A percentile compares a stretch with the other conserved stretches of the same genome.
phyloP scores from a whole-genome alignment of 2,888 invertebrate species.

The Drosophila infuscata region DNA sequence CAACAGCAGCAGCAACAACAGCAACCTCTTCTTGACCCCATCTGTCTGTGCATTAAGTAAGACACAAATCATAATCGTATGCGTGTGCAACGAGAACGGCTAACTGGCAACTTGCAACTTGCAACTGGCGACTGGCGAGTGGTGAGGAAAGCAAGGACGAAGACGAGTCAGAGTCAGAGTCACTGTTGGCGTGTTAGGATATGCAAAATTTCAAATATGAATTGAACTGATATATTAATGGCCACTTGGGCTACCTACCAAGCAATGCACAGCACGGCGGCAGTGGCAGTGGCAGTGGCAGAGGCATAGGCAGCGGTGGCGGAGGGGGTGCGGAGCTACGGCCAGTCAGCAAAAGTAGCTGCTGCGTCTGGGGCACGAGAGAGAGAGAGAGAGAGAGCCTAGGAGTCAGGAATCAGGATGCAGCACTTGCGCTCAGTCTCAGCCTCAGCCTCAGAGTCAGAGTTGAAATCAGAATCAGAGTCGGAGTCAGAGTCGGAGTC shows the following conservation, averaged over 20 bases:
- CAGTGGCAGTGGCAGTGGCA: not conserved
- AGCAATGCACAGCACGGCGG: not conserved
- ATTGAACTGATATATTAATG: conserved; percentile 84
- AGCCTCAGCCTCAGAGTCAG: conserved; percentile 15
- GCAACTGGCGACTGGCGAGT: not conserved
- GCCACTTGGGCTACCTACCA: conserved; percentile 71
- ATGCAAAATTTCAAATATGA: conserved; percentile 83
- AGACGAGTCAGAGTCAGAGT: conserved; percentile 26
- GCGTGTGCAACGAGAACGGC: conserved; percentile 49
- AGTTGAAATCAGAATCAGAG: conserved; percentile 5
- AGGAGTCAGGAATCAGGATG: conserved; percentile 16
- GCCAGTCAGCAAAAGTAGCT: conserved; percentile 77
- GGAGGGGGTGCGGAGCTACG: not conserved
- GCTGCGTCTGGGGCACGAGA: conserved; percentile 54
- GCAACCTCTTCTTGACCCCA: conserved; percentile 58
- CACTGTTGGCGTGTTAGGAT: conserved; percentile 60
- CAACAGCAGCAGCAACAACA: conserved; percentile 36
- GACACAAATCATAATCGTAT: conserved; percentile 82
- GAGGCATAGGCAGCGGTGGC: not conserved
- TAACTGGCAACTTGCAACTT: conserved; percentile 22
- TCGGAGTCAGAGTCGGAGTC: conserved; percentile 12
- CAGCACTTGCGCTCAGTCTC: conserved; percentile 18
- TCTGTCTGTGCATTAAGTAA: conserved; percentile 80
- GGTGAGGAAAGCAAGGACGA: conserved; percentile 7
- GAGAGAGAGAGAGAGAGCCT: not conserved